A percentile compares a stretch with the other conserved stretches of the same genome.
Evolutionary conservation across 1,140 invertebrate genomes (phyloP).

Genomic region (Thereuonema tuberculata): DNA sequence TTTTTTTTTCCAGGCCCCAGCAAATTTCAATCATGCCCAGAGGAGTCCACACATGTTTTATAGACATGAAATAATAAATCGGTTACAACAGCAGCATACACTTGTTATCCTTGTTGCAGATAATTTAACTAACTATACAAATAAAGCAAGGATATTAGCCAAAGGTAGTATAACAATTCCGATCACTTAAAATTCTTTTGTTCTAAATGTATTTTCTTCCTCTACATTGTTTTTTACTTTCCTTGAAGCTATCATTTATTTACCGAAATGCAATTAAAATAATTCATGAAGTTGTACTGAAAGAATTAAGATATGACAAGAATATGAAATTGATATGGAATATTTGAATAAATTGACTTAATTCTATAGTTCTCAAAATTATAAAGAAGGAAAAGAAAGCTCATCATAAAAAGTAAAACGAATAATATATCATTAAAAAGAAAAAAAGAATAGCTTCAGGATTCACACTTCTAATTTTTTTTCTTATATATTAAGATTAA

Average conservation of each 20-base stretch:
- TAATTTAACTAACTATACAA: constrained; percentile 84
- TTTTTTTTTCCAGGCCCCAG: constrained; percentile 48
- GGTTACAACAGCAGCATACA: constrained; percentile 79
- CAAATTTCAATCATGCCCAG: constrained; percentile 47
- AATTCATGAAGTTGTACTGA: no score
- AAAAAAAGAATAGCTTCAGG: no score
- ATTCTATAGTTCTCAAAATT: no score
- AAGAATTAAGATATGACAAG: no score
- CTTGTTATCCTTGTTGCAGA: constrained; percentile 87
- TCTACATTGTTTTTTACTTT: background rate
- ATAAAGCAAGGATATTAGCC: constrained; percentile 54
- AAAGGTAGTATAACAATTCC: constrained; percentile 38
- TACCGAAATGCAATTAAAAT: no score
- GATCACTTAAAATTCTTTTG: background rate
- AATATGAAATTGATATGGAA: no score
- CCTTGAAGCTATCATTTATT: background rate
- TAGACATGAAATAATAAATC: constrained; percentile 70
- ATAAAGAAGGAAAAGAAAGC: no score
- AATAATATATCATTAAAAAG: no score
- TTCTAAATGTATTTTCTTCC: background rate
- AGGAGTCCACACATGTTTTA: constrained; percentile 34
- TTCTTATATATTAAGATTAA: no score
- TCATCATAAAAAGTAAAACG: no score
- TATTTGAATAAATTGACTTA: no score
- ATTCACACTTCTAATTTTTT: no score